phyloP scores from a whole-genome alignment of 2,888 invertebrate genomes.

The Eugnorisma glareosa region DNA sequence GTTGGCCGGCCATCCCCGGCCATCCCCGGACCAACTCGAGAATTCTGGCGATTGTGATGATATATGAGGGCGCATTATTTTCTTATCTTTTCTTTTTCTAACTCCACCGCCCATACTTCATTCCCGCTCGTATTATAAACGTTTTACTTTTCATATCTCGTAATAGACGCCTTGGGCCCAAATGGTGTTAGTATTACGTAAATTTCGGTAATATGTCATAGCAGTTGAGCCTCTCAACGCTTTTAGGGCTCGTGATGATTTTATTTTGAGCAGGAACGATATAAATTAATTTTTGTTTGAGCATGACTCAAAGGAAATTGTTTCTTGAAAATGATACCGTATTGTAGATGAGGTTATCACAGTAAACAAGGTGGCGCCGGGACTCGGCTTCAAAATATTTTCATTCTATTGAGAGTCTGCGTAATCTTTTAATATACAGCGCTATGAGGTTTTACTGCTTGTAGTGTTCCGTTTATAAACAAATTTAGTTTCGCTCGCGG shows the following conservation, averaged over 20 bases:
- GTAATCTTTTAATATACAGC: conserved; percentile 75
- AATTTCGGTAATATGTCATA: conserved; percentile 85
- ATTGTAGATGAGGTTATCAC: conserved; percentile 77
- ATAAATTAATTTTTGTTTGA: conserved; percentile 83
- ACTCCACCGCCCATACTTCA: conserved; percentile 89
- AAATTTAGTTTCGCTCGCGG: conserved; percentile 44
- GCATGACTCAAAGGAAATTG: conserved; percentile 79
- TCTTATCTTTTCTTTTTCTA: conserved; percentile 90
- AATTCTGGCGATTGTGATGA: conserved; percentile 90
- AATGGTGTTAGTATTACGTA: conserved; percentile 86
- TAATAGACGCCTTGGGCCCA: conserved; percentile 82
- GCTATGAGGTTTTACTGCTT: conserved; percentile 53
- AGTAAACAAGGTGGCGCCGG: conserved; percentile 71
- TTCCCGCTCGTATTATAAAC: conserved; percentile 87
- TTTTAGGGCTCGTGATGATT: conserved; percentile 79
- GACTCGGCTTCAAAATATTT: conserved; percentile 74
- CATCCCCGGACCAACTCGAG: conserved; percentile 79
- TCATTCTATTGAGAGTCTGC: conserved; percentile 72
- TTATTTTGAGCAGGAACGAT: conserved; percentile 77
- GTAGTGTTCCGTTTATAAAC: conserved; percentile 54
- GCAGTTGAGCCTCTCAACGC: conserved; percentile 71
- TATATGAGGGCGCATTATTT: conserved; percentile 90
- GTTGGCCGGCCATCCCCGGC: conserved; percentile 83
- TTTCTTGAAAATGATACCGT: conserved; percentile 79
- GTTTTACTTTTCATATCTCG: conserved; percentile 88